Base-by-base conservation (phyloP, 2,888 invertebrate species). In the Agrochola circellaris region DNA sequence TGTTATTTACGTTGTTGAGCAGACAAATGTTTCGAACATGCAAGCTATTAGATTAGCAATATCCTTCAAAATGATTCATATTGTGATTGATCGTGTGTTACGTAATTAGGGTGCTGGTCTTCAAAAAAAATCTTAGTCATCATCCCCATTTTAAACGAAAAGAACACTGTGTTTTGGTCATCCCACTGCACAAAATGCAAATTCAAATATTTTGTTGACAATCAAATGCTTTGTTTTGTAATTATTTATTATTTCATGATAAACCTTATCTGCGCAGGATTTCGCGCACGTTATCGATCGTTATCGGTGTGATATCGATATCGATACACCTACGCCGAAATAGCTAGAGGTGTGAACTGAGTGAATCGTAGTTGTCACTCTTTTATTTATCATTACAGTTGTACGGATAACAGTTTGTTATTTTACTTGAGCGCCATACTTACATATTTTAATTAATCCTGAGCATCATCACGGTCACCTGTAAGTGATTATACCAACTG, bases 221-320 rank as follows among this genome's bases (percentile, higher is more conserved):
- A 70, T 74, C 42, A 62, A 69, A 67, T 30, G 38, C 56, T 74
- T 86, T 86, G 75, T 86, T 86, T 83, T 79, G 69, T 75, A 64
- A 80, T 79, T 75, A 82, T 85, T 78, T 78, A 82, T 84, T 75
- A 76, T 76, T 73, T 30, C 51, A 23, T 61, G 74, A 86, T 83
- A 86, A 82, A 66, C 54, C 48, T 69, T 86, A 86, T 83, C 72
- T 65, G 54, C 34, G 42, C 51, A 84, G 75, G 73, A 77, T 81
- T 83, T 74, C 45, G 81, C 81, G 56, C 73, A 76, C 72, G 62
- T 74, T 77, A 79, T 83, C 83, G 48, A 74, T 68, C n/a, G 67
- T 73, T 84, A 86, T 86, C 84, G n/a, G 45, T 60, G 34, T 54
- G 51, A 73, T 81, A 81, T 77, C 84, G 81, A 70, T 70, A 69